Evolutionary conservation across 2,888 invertebrate genomes (phyloP).

Genomic region (Stenodema calcarata): DNA sequence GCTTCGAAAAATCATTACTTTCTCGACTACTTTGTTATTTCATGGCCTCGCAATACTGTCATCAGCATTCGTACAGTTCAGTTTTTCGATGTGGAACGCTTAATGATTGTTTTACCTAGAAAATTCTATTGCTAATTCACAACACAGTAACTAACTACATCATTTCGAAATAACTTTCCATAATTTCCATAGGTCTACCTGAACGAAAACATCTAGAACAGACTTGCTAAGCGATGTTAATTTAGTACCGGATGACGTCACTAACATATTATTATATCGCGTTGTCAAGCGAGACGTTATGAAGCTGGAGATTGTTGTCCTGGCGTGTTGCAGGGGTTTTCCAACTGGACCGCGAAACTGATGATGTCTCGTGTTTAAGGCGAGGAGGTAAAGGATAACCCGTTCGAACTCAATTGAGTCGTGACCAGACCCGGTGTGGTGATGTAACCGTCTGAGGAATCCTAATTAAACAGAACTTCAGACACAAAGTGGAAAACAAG

Average conservation of each 20-base stretch:
- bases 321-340: neutral
- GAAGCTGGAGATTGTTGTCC: neutral
- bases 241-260: neutral
- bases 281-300: neutral
- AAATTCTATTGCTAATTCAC: too few relatives aligned
- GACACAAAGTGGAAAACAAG: slow-evolving; percentile 12
- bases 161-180: too few relatives aligned
- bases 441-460: neutral
- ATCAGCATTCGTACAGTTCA: too few relatives aligned
- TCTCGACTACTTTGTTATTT: too few relatives aligned
- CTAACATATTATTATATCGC: neutral
- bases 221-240: neutral
- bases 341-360: neutral
- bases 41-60: too few relatives aligned
- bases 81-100: too few relatives aligned
- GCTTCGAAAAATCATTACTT: too few relatives aligned
- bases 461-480: slow-evolving; percentile 15
- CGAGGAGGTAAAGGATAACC: neutral
- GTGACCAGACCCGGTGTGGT: neutral
- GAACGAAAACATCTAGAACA: too few relatives aligned
- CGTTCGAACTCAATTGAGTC: slow-evolving; percentile 5
- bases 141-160: too few relatives aligned
- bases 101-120: too few relatives aligned
- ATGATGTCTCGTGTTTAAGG: neutral
- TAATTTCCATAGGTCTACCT: too few relatives aligned